These are phyloP conservation scores for Hirudo medicinalis DNA, from an alignment of 1,140 invertebrate genomes.

Conservation along the genomic window DNA sequence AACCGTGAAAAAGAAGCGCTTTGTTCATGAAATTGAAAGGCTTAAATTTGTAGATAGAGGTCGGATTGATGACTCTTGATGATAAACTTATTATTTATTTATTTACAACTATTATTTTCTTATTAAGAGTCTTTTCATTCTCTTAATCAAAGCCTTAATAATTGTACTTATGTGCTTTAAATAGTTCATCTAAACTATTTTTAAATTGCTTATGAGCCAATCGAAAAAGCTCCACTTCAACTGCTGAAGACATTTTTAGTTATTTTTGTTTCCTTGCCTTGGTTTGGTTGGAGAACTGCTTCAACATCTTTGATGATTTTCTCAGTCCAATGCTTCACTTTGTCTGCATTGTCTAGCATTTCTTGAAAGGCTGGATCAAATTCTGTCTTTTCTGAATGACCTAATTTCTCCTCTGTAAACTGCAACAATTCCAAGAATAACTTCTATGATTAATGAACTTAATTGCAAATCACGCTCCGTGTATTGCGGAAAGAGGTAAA, in stretches of 20 bases:
- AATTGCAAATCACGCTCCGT: neutral
- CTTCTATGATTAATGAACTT: neutral
- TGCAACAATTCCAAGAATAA: slow-evolving; percentile 34
- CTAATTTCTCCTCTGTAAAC: slow-evolving; percentile 85
- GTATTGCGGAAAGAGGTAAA: neutral
- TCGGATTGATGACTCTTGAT: neutral
- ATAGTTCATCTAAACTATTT: neutral
- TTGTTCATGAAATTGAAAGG: no score
- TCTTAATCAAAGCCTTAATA: neutral
- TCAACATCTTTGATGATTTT: slow-evolving; percentile 70
- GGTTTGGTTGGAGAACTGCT: slow-evolving; percentile 79
- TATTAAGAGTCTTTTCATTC: neutral
- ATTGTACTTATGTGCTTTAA: no score
- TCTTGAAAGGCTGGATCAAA: slow-evolving; percentile 82
- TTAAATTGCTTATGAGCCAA: neutral
- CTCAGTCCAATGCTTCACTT: slow-evolving; percentile 78
- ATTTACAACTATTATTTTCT: neutral
- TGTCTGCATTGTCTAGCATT: slow-evolving; percentile 66
- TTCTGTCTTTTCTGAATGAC: slow-evolving; percentile 78
- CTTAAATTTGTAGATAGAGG: no score
- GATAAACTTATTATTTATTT: neutral
- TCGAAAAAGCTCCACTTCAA: no score
- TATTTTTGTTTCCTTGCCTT: slow-evolving; percentile 47
- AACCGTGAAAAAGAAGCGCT: no score
- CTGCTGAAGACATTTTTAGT: no score